These are phyloP conservation scores for Pycnonotus jocosus DNA, from an alignment of 2,113 vertebrate species.

Conservation along the genomic window DNA sequence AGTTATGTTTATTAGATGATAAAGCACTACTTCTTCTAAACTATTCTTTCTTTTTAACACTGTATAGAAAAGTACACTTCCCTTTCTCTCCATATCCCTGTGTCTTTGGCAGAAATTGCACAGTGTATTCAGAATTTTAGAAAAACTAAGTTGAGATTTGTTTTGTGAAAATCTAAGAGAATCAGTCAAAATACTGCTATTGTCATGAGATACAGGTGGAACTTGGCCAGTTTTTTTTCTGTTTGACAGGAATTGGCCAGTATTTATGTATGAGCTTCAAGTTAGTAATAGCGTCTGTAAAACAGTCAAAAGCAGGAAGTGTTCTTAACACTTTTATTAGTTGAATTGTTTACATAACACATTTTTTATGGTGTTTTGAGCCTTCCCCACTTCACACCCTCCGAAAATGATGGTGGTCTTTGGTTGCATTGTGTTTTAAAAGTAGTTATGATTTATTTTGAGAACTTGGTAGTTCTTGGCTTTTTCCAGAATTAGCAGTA, in stretches of 20 bases:
- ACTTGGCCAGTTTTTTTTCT: background rate
- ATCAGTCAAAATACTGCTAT: background rate
- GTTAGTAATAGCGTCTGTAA: background rate
- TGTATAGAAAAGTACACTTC: background rate
- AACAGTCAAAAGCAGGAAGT: background rate
- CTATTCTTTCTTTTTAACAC: background rate
- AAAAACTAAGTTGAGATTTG: background rate
- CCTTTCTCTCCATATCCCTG: accelerated
- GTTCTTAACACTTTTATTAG: background rate
- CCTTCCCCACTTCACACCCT: background rate
- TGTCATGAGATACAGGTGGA: background rate
- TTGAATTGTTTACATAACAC: background rate
- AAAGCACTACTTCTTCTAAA: background rate
- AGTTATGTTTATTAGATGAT: background rate
- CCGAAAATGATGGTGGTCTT: background rate
- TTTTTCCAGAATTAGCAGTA: background rate
- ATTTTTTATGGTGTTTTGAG: background rate
- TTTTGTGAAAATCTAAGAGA: background rate
- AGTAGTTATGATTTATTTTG: background rate
- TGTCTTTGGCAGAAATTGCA: background rate
- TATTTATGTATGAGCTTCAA: background rate
- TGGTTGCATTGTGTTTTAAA: background rate
- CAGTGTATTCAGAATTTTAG: background rate
- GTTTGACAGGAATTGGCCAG: background rate
- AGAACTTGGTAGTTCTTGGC: background rate